phyloP scores from a whole-genome alignment of 2,113 vertebrate genomes.

The Microtus ochrogaster region DNA sequence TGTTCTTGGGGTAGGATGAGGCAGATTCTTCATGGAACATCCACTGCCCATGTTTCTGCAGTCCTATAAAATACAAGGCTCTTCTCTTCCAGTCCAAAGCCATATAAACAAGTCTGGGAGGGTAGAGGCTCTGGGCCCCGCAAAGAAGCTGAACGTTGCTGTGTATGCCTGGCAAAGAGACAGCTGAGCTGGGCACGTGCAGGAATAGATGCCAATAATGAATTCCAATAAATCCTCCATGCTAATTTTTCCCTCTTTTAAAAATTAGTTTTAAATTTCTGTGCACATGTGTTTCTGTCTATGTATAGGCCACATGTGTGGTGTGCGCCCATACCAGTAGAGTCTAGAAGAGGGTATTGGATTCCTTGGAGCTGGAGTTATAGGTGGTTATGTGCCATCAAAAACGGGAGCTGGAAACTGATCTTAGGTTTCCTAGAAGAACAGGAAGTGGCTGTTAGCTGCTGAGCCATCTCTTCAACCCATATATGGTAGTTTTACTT shows the following conservation, averaged over 20 bases:
- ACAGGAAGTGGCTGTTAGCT: background rate
- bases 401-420: background rate
- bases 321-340: too few species aligned
- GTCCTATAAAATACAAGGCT: background rate
- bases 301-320: background rate
- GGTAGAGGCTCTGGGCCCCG: background rate
- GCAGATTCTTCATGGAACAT: background rate
- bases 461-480: background rate
- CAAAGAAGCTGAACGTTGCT: background rate
- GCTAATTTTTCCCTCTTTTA: background rate
- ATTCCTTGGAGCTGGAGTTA: background rate
- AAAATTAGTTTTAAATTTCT: background rate
- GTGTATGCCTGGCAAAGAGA: background rate
- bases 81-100: background rate
- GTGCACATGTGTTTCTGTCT: background rate
- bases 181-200: background rate
- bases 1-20: too few species aligned
- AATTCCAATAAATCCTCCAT: background rate
- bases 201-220: background rate
- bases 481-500: background rate
- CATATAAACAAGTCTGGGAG: background rate
- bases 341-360: background rate
- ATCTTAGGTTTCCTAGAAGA: background rate
- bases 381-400: too few species aligned
- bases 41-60: background rate